Evolutionary conservation across 2,113 vertebrate genomes (phyloP).

Genomic region (Dinomys branickii): DNA sequence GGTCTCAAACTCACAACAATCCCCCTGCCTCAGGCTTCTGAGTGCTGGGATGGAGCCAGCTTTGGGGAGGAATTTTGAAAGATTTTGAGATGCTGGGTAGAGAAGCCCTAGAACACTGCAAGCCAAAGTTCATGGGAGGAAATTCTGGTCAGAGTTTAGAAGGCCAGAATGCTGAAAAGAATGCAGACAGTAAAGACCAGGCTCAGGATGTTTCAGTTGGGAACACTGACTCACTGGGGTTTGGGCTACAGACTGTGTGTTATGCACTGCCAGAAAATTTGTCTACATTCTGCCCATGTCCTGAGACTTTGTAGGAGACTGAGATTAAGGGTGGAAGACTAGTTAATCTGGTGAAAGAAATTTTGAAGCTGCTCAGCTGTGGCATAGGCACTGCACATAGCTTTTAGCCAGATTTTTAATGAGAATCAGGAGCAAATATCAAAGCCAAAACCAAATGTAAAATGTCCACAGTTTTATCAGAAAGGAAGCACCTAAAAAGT

Average conservation of each 20-base stretch:
- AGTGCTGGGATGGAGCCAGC: background rate
- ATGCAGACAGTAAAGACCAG: background rate
- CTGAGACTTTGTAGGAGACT: background rate
- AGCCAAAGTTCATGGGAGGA: background rate
- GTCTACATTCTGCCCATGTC: background rate
- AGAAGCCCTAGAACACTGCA: background rate
- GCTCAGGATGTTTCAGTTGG: background rate
- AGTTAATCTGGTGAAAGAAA: background rate
- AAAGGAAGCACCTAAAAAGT: background rate
- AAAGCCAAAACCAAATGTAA: background rate
- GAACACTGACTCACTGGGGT: background rate
- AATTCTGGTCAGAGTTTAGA: background rate
- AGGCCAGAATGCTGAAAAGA: background rate
- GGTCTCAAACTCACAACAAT: no score
- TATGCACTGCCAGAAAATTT: background rate
- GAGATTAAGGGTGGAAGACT: background rate
- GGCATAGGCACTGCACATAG: background rate
- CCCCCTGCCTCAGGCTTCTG: no score
- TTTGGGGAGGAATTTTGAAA: background rate
- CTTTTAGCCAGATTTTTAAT: background rate
- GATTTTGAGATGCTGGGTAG: background rate
- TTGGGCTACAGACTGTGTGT: background rate
- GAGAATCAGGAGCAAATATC: background rate
- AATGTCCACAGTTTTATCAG: background rate
- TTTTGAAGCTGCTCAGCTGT: background rate